Conservation (phyloP, 2,113 vertebrate genomes). For the Colossoma macropomum region DNA sequence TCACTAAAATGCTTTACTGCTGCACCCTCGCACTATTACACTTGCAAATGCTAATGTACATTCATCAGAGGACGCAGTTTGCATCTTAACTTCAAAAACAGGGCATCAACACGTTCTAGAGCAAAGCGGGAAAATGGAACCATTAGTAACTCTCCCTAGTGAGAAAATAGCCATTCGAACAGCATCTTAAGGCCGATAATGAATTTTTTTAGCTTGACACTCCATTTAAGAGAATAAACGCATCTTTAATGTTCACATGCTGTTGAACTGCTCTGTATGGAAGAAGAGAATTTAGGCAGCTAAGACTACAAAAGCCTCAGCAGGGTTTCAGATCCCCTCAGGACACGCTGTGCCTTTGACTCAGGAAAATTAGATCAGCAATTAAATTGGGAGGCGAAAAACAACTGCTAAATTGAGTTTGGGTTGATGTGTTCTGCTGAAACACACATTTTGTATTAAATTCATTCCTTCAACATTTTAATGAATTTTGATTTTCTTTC, state of each 20-base stretch:
- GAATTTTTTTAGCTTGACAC: neutral
- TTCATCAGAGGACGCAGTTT: slow-evolving; percentile 46
- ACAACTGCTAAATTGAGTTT: slow-evolving; percentile 44
- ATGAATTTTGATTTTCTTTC: slow-evolving; percentile 7
- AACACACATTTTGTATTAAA: slow-evolving; percentile 22
- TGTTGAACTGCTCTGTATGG: slow-evolving; percentile 53
- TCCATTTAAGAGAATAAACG: slow-evolving; percentile 17
- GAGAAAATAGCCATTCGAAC: neutral
- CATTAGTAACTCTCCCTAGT: neutral
- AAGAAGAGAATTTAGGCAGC: slow-evolving; percentile 58
- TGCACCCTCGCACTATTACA: slow-evolving; percentile 58
- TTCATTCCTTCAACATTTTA: slow-evolving; percentile 1
- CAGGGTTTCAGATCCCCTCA: slow-evolving; percentile 54
- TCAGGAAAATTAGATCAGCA: slow-evolving; percentile 59
- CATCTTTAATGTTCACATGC: slow-evolving; percentile 54
- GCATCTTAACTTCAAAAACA: slow-evolving; percentile 1
- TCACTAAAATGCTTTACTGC: neutral
- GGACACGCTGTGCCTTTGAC: slow-evolving; percentile 58
- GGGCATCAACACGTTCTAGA: neutral
- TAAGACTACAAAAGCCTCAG: slow-evolving; percentile 55
- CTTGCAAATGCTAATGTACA: slow-evolving; percentile 55
- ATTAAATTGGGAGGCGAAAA: slow-evolving; percentile 26
- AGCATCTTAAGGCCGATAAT: neutral
- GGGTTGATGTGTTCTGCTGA: slow-evolving; percentile 32
- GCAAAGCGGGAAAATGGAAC: neutral